Evolutionary conservation across 1,140 invertebrate genomes (phyloP).

Genomic region (Dufourea novaeangliae): DNA sequence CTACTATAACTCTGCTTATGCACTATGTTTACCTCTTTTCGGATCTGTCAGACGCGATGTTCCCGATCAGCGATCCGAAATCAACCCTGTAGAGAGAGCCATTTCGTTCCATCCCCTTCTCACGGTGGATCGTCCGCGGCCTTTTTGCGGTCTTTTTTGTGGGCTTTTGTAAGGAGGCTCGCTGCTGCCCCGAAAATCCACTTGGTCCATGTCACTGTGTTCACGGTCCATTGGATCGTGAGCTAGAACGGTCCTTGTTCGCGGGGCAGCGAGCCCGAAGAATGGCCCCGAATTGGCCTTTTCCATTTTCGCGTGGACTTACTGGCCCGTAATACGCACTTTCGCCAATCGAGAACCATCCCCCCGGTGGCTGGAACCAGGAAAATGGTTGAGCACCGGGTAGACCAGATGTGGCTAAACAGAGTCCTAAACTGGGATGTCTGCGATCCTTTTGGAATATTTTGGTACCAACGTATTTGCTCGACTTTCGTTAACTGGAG

Average conservation of each 20-base stretch:
- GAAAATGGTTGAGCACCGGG: background rate
- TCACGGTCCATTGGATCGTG: conserved; percentile 67
- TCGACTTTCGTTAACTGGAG: too few species aligned
- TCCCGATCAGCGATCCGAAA: conserved; percentile 29
- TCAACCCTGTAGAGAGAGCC: conserved; percentile 25
- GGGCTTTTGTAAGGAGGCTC: conserved; percentile 66
- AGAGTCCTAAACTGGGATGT: background rate
- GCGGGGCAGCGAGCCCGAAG: conserved; percentile 67
- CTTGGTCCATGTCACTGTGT: conserved; percentile 73
- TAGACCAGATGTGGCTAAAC: background rate
- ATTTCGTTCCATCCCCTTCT: conserved; percentile 36
- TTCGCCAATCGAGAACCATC: conserved; percentile 32
- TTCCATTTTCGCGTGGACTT: conserved; percentile 65
- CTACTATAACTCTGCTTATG: background rate
- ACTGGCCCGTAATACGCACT: conserved; percentile 37
- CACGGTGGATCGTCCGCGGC: conserved; percentile 16
- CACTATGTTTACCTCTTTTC: conserved; percentile 3
- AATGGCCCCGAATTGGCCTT: conserved; percentile 71
- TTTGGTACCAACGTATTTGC: too few species aligned
- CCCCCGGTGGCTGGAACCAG: background rate
- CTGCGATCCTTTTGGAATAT: background rate
- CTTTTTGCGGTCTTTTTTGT: conserved; percentile 58
- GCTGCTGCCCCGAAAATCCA: conserved; percentile 64
- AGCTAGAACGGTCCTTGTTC: conserved; percentile 60
- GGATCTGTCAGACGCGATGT: conserved; percentile 21